Evolutionary conservation across 2,113 vertebrate genomes (phyloP), one percentile per base, ranked within the genome.

Genomic region (Melanotaenia duboulayi): DNA sequence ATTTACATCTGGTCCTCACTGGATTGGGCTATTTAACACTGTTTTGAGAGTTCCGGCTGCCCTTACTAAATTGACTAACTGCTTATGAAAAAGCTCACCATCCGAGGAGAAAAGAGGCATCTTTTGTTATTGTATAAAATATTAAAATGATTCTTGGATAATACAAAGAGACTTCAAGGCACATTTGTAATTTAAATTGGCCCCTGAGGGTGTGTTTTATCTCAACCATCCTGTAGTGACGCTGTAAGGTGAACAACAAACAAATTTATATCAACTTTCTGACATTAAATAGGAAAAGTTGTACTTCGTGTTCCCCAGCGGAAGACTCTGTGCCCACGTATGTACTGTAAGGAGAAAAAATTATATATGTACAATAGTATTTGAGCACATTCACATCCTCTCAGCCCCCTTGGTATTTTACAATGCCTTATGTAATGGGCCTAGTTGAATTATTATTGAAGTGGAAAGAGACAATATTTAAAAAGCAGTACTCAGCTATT

Each of bases 161-260:
- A 76, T 46, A 74, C 60, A 67, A 73, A 82, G 76, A 69, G 60
- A 23, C 71, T 85, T 58, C 46, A 22, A 65, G 83, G 40, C 51
- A 65, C 51, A 89, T 91, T 88, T 89, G 81, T 81, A 76, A 88
- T 91, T 91, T 81, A 88, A 78, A 89, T 83, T 85, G 77, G 79
- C 79, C 81, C 82, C 76, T 71, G 59, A 69, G 63, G 79, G 80
- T 48, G 25, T 61, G 61, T 66, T 69, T 78, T 57, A 74, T 87
- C 71, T 61, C 67, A 2, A 17, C 65, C 67, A 54, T 79, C 72
- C 76, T 79, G 70, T 23, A 16, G 65, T 48, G 64, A 73, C 42
- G 49, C 61, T 86, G 37, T 65, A 77, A 73, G 77, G 60, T 66
- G 84, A 84, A 89, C 40, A 58, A 61, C 57, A 80, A 28, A 28